Evolutionary conservation across 2,113 vertebrate species (phyloP).

Genomic region (Himantopus leucocephalus): DNA sequence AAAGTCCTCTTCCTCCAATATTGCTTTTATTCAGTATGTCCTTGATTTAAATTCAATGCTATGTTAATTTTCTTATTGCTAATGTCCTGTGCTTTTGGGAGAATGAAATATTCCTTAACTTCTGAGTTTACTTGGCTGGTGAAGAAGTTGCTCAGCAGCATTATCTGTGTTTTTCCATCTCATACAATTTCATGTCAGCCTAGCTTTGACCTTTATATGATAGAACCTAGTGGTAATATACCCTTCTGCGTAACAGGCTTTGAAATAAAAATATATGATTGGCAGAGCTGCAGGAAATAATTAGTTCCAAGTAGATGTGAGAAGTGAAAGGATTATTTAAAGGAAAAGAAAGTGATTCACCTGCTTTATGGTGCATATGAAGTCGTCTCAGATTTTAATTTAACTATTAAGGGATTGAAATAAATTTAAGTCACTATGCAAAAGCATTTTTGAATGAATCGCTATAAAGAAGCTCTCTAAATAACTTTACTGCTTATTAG

Average conservation of each 20-base stretch:
- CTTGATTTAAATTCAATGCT: neutral
- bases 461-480: neutral
- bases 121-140: neutral
- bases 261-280: constrained; percentile 46
- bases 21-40: neutral
- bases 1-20: neutral
- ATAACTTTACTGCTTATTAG: neutral
- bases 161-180: constrained; percentile 3
- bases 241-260: constrained; percentile 13
- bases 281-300: constrained; percentile 43
- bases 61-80: neutral
- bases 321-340: constrained; percentile 13
- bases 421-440: neutral
- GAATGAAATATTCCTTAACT: neutral
- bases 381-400: neutral
- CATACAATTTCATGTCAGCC: neutral
- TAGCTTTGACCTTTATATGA: constrained; percentile 39
- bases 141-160: neutral
- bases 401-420: neutral
- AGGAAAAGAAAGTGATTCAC: constrained; percentile 23
- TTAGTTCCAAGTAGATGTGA: constrained; percentile 7
- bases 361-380: constrained; percentile 13
- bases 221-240: neutral
- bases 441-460: neutral
- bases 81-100: neutral